Conservation (phyloP, 2,888 invertebrate species). For the Imbricaverruca yamaguchii region DNA sequence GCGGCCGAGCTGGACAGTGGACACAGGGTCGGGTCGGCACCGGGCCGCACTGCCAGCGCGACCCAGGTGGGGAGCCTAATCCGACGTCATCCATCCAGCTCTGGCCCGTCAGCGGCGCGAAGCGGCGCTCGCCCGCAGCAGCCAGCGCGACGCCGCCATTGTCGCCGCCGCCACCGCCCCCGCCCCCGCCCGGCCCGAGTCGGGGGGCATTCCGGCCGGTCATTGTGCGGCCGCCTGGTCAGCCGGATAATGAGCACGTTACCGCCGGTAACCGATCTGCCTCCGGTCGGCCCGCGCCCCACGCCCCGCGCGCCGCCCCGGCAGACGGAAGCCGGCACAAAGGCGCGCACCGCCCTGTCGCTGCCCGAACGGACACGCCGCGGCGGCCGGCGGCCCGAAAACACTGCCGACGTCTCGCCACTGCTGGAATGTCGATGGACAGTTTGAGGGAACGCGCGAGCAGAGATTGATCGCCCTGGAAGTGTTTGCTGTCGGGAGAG, state of each 20-base stretch:
- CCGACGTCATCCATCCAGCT: conserved; percentile 8
- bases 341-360: not conserved
- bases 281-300: not conserved
- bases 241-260: not conserved
- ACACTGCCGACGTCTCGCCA: no score
- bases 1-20: no score
- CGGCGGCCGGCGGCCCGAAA: no score
- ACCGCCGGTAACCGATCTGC: not conserved
- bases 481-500: no score
- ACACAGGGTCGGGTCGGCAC: no score
- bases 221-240: not conserved
- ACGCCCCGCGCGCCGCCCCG: not conserved
- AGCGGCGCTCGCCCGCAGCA: not conserved
- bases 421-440: no score
- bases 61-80: not conserved
- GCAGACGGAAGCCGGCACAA: not conserved
- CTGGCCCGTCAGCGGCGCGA: no score
- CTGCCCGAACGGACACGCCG: no score
- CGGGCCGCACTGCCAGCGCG: no score
- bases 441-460: no score
- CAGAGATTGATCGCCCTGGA: no score
- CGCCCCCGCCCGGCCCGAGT: no score
- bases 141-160: not conserved
- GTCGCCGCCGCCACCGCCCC: not conserved
- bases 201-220: not conserved